Base-by-base conservation (phyloP, 2,113 vertebrate genomes). In the Megalops atlanticus region DNA sequence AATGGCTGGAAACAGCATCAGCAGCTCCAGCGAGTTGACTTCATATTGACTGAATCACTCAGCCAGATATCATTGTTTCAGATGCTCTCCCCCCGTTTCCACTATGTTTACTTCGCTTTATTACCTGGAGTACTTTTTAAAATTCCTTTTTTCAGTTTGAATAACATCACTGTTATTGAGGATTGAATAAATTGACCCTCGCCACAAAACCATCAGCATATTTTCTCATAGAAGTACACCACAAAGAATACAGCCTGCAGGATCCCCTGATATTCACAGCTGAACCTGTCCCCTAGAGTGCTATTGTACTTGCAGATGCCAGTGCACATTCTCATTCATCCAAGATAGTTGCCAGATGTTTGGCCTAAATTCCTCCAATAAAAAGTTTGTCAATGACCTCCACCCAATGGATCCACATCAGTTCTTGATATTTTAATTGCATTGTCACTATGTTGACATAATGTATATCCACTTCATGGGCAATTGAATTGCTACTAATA, bases 1-100 rank as follows among this genome's bases (percentile, higher is more conserved):
- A 87, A 85, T 79, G 81, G 58, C 85, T 45, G 69, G 77, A 82
- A 85, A 86, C 81, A 80, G 77, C 83, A 69, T 78, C 76, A 80
- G 78, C 84, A 74, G 76, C 80, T 84, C 70, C 74, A 47, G 73
- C 76, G 84, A 82, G 81, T 54, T 5, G 74, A 85, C 41, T 80
- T 79, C 77, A 80, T 83, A 84, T 78, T 82, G 84, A 82, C 79
- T 85, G 78, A 84, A 86, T 86, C 80, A 78, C 84, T 85, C 85
- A 85, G 84, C 72, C 77, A 84, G 85, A 86, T 83, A 88, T 83
- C 72, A 81, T 80, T 82, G 84, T 79, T 81, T 84, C 77, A 81
- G 78, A 75, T 38, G 75, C 70, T 31, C 27, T 31, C 35, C 39
- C 74, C n/a, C 70, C 70, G 40, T 69, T 78, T 70, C 69, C 71